Conservation (phyloP, 2,888 invertebrate species). For the Uropetala carovei region DNA sequence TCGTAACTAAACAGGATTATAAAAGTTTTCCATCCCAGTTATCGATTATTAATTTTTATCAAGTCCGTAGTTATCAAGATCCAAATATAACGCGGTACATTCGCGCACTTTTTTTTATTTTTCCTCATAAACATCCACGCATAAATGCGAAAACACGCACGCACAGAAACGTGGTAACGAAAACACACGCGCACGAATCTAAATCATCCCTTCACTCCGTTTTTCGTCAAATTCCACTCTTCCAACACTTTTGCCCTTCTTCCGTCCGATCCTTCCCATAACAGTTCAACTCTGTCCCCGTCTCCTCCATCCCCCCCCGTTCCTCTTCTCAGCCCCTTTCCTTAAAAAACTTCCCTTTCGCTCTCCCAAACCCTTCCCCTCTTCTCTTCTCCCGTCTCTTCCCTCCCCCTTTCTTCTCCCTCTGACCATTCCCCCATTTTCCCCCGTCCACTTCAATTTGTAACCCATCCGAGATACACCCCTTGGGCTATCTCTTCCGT, state of each 20-base stretch:
- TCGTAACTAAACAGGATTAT: too few relatives aligned
- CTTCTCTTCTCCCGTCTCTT: not conserved
- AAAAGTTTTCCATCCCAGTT: too few relatives aligned
- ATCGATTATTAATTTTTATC: too few relatives aligned
- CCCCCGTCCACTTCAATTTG: constrained; percentile 48
- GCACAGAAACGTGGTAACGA: too few relatives aligned
- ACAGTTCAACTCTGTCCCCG: not conserved
- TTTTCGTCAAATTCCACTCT: constrained; percentile 28
- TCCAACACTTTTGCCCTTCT: not conserved
- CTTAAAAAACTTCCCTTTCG: too few relatives aligned
- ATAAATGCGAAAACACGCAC: too few relatives aligned
- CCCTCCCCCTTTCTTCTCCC: too few relatives aligned
- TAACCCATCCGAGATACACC: constrained; percentile 29
- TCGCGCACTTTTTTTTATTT: not conserved
- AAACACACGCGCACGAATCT: not conserved
- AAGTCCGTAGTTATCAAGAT: too few relatives aligned
- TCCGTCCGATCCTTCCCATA: constrained; percentile 3
- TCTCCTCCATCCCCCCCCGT: not conserved
- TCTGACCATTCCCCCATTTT: not conserved
- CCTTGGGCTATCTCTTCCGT: not conserved
- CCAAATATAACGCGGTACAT: not conserved
- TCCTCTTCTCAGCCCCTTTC: not conserved
- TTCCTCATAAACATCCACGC: not conserved
- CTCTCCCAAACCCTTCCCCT: not conserved
- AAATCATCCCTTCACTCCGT: not conserved